Conservation (phyloP, 2,113 vertebrate species). For the cattle (Bos taurus) region DNA sequence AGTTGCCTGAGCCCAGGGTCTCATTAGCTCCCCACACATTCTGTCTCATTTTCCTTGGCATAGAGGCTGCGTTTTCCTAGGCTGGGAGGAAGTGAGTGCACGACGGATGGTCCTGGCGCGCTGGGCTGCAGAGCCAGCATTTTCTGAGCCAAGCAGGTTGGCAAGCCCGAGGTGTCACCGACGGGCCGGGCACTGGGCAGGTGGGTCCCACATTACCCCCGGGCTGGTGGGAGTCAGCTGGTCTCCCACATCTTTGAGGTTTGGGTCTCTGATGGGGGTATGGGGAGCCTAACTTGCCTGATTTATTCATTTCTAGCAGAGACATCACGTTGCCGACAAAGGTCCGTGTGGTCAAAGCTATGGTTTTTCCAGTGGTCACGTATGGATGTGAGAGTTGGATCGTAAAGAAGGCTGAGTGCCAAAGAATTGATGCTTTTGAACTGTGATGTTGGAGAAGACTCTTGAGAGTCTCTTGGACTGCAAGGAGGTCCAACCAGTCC, state of each 20-base stretch:
- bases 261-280: not conserved
- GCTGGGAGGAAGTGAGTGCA: not conserved
- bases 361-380: not conserved
- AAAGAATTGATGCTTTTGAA: not conserved
- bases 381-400: not conserved
- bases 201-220: fast-evolving
- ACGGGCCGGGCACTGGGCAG: fast-evolving
- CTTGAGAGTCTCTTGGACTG: not conserved
- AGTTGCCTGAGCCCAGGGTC: not conserved
- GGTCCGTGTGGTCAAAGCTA: not conserved
- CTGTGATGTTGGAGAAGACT: not conserved
- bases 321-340: not conserved
- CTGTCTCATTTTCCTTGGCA: not conserved
- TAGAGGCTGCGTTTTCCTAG: not conserved
- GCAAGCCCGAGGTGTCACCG: fast-evolving
- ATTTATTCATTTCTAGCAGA: not conserved
- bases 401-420: not conserved
- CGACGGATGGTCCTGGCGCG: fast-evolving
- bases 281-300: fast-evolving
- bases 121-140: not conserved
- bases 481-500: not conserved
- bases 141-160: not conserved
- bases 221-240: fast-evolving
- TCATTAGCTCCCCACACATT: not conserved
- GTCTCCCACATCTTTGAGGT: fast-evolving